Evolutionary conservation across 2,113 vertebrate genomes (phyloP).

Genomic region (Catharus minimus): DNA sequence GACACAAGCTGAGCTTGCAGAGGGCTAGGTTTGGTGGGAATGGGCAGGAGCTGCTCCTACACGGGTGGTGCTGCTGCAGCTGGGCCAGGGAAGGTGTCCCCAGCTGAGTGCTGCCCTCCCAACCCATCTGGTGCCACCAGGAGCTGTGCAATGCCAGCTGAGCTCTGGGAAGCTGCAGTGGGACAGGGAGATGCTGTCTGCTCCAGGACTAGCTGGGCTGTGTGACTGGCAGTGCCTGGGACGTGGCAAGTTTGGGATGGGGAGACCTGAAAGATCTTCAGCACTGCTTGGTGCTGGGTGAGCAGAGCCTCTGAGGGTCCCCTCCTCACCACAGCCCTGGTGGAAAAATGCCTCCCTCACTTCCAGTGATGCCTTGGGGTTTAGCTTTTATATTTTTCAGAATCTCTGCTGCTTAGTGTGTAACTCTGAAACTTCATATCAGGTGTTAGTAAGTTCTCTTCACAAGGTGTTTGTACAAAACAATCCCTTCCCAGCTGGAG

Average conservation of each 20-base stretch:
- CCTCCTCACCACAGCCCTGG: not conserved
- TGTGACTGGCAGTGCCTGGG: too few relatives aligned
- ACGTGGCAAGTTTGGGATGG: not conserved
- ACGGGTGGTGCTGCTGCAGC: accelerated
- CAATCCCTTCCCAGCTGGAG: too few relatives aligned
- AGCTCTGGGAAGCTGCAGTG: not conserved
- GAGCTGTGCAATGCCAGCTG: not conserved
- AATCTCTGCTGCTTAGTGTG: too few relatives aligned
- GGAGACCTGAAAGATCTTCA: not conserved
- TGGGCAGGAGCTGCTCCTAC: not conserved
- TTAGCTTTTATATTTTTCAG: too few relatives aligned
- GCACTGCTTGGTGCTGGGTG: not conserved
- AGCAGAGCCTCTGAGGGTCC: not conserved
- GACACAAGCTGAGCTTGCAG: not conserved
- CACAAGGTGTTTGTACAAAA: too few relatives aligned
- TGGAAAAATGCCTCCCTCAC: not conserved
- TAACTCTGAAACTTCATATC: too few relatives aligned
- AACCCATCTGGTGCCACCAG: accelerated
- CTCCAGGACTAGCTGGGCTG: too few relatives aligned
- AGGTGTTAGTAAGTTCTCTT: too few relatives aligned
- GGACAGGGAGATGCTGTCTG: not conserved
- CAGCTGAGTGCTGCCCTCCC: not conserved
- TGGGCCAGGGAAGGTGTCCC: not conserved
- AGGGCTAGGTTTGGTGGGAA: not conserved
- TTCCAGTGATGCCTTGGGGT: not conserved